A percentile compares a stretch with the other conserved stretches of the same genome.
Evolutionary conservation across 35 echinoderm and acorn worm genomes (phyloP).

Genomic region (Heliocidaris tuberculata): DNA sequence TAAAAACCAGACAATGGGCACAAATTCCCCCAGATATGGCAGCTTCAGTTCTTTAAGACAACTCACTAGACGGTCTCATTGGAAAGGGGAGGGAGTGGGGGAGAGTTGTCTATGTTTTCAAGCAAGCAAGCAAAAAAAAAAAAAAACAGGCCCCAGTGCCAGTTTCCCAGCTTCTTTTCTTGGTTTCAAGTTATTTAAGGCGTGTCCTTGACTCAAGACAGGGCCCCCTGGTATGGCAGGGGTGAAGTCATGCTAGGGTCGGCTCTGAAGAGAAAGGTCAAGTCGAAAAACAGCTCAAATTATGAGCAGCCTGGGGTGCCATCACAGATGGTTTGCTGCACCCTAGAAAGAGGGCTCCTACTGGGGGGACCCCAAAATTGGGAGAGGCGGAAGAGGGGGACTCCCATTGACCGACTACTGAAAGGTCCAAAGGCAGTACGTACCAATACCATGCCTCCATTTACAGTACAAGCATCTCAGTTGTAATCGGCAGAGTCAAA

Average conservation of each 20-base stretch:
- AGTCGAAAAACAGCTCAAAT: constrained; percentile 44
- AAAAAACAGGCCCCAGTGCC: background rate
- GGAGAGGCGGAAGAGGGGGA: background rate
- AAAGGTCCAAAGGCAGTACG: background rate
- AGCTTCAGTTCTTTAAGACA: too few species aligned
- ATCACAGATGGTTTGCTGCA: constrained; percentile 41
- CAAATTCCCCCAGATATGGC: too few species aligned
- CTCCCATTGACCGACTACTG: background rate
- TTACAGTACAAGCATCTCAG: background rate
- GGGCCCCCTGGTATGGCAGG: constrained; percentile 39
- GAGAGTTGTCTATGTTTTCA: background rate
- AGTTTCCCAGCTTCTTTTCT: constrained; percentile 22
- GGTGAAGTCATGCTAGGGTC: constrained; percentile 27
- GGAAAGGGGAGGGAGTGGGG: background rate
- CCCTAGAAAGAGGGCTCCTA: constrained; percentile 17
- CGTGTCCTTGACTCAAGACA: constrained; percentile 28
- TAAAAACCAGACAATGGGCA: too few species aligned
- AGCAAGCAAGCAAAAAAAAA: too few species aligned
- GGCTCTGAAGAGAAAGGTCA: constrained; percentile 21
- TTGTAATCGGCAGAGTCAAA: background rate
- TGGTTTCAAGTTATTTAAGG: constrained; percentile 27
- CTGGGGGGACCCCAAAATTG: constrained; percentile 2
- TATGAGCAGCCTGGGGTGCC: constrained; percentile 37
- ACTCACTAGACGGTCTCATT: too few species aligned
- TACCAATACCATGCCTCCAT: background rate